phyloP scores from a whole-genome alignment of 2,113 vertebrate genomes.

The Hippocampus abdominalis region DNA sequence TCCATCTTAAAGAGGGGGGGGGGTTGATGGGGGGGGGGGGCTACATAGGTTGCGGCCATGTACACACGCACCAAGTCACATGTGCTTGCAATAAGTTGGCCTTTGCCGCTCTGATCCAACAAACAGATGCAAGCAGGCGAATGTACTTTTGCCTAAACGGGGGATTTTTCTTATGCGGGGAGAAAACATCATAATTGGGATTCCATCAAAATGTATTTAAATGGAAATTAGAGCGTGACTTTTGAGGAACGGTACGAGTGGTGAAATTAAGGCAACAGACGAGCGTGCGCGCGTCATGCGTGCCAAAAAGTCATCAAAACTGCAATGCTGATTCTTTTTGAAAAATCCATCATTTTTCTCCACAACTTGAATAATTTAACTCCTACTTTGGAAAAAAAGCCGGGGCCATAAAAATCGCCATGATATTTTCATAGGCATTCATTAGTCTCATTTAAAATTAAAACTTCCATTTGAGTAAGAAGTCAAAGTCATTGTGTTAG shows the following conservation, averaged over 20 bases:
- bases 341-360: not conserved
- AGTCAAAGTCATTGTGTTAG: not conserved
- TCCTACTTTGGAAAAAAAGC: slow-evolving; percentile 8
- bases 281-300: not conserved
- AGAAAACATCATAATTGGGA: not conserved
- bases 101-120: slow-evolving; percentile 35
- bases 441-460: slow-evolving; percentile 15
- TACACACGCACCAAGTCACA: slow-evolving; percentile 61
- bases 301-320: slow-evolving; percentile 1
- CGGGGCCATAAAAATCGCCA: slow-evolving; percentile 21
- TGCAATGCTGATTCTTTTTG: not conserved
- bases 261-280: not conserved
- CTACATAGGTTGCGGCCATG: slow-evolving; percentile 44
- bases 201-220: not conserved
- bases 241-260: not conserved
- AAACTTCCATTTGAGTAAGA: not conserved
- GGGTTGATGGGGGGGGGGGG: slow-evolving; percentile 32
- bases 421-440: slow-evolving; percentile 22
- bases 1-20: slow-evolving; percentile 43
- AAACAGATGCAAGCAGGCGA: slow-evolving; percentile 37
- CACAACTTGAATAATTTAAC: slow-evolving; percentile 32
- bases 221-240: not conserved
- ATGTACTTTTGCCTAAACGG: slow-evolving; percentile 7
- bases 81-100: slow-evolving; percentile 65
- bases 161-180: slow-evolving; percentile 10